A percentile compares a stretch with the other conserved stretches of the same genome.
Evolutionary conservation across 2,888 invertebrate genomes (phyloP).

Genomic region (Schizaphis graminum): DNA sequence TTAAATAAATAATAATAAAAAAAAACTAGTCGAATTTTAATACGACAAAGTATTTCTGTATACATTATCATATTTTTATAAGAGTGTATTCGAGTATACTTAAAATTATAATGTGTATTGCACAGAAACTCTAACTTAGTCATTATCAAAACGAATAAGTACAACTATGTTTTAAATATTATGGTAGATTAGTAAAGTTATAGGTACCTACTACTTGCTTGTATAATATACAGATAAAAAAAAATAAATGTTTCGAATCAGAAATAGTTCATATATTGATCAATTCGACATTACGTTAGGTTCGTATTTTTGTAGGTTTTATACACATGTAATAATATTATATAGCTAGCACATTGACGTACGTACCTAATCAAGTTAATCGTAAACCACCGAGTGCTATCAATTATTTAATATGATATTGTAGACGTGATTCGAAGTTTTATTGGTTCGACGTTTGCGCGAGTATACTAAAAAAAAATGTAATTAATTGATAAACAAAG

Average conservation of each 20-base stretch:
- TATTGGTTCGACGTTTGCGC: neutral
- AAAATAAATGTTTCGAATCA: neutral
- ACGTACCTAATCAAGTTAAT: neutral
- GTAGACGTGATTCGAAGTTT: neutral
- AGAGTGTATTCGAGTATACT: neutral
- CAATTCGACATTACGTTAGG: neutral
- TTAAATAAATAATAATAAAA: neutral
- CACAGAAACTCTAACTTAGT: neutral
- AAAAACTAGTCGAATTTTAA: constrained; percentile 29
- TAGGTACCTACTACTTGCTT: neutral
- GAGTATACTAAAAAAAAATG: neutral
- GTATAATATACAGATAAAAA: neutral
- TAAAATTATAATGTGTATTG: neutral
- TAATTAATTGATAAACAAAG: constrained; percentile 41
- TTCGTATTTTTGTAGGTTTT: neutral
- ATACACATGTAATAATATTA: neutral
- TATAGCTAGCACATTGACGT: neutral
- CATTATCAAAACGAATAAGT: neutral
- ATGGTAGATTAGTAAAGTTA: neutral
- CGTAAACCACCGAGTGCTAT: neutral
- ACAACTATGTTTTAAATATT: neutral
- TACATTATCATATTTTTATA: constrained; percentile 30
- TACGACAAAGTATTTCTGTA: constrained; percentile 10
- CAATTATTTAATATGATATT: neutral
- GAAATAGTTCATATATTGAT: neutral